A percentile compares a stretch with the other conserved stretches of the same genome.
Conservation (phyloP, 1,140 invertebrate genomes). For the Aphaenogaster ashmeadi region DNA sequence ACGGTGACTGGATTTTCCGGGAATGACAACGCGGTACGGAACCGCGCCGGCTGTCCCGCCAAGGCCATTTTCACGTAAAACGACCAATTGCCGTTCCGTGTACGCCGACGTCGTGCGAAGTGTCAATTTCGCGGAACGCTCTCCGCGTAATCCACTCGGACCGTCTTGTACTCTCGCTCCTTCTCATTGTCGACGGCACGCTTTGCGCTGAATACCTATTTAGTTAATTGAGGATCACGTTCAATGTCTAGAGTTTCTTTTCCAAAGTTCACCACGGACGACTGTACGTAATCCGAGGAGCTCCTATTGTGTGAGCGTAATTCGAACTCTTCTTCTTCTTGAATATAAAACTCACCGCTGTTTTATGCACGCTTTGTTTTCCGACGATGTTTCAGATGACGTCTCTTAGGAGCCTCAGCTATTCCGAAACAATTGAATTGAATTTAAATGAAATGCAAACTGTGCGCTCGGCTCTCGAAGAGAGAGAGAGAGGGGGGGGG, state of each 20-base stretch:
- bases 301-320: background rate
- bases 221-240: background rate
- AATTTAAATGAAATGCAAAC: background rate
- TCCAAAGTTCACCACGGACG: background rate
- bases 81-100: slow-evolving; percentile 12
- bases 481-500: background rate
- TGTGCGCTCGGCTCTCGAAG: background rate
- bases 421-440: background rate
- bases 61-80: slow-evolving; percentile 40
- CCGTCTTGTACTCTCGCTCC: background rate
- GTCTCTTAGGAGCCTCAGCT: background rate
- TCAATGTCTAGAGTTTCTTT: slow-evolving; percentile 16
- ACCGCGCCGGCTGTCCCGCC: background rate
- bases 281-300: background rate
- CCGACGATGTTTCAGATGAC: background rate
- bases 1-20: slow-evolving; percentile 55
- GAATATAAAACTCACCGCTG: background rate
- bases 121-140: slow-evolving; percentile 51
- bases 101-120: background rate
- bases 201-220: background rate
- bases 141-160: background rate
- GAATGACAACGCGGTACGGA: slow-evolving; percentile 45
- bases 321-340: slow-evolving; percentile 4
- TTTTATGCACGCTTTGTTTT: background rate
- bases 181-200: background rate